Base-by-base conservation (phyloP, 2,113 vertebrate genomes). In the Corythornis cristatus region DNA sequence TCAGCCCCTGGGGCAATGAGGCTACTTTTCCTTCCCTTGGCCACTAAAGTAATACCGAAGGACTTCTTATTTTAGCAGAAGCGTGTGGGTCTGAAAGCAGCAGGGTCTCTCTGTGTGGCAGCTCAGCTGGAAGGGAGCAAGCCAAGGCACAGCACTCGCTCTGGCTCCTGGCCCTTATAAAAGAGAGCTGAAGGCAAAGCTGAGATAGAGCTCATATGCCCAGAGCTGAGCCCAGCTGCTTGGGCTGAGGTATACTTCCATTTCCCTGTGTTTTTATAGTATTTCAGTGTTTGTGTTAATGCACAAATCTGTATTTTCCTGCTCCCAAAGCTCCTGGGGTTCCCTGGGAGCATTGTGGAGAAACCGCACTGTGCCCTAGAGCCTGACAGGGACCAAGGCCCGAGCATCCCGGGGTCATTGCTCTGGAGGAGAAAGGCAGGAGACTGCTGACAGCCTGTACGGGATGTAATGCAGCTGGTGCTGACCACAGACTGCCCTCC, bases 371-470 rank as follows among this genome's bases (percentile, higher is more conserved):
- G 79, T 53, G 73, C 40, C 33, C 21, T 5, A 6, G 23, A 0
- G 35, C 65, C 37, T 16, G 40, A 42, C 67, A 20, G 67, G 8
- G 64, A 21, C 13, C 2, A 6, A 28, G 25, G 50, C 45, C n/a
- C 2, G 2, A 66, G 26, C 9, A 21, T 15, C 29, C 22, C 0
- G 1, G 61, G 72, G 86, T 62, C 74, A 6, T 6, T 15, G 88
- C 77, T 28, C 50, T 0, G 54, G 33, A 22, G 23, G 76, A 45
- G 50, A 61, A 9, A 18, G 46, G 80, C 90, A 50, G 81, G 57
- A 78, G 37, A 42, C 8, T 1, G 3, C 43, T 42, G 73, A 15
- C 61, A 75, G 92, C 70, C 65, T 1, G 1, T 3, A 1, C 0
- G 13, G 77, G 81, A 83, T 1, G 3, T 33, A 3, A 42, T 8